A percentile compares a stretch with the other conserved stretches of the same genome.
Conservation (phyloP, 2,888 invertebrate species). For the Xanthorhoe designata region DNA sequence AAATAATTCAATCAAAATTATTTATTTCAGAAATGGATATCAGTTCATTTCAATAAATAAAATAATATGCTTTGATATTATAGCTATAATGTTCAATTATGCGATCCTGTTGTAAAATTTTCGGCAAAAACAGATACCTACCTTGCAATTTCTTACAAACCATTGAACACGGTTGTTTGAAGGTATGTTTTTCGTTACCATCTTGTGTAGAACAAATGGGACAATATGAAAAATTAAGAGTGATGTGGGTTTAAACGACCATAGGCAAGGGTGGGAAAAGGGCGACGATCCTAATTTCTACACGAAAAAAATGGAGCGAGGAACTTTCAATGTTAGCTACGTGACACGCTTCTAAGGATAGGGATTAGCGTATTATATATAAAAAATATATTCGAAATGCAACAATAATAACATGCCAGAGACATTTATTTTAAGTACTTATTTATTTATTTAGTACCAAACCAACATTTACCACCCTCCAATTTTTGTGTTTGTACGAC, state of each 20-base stretch:
- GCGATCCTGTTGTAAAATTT: neutral
- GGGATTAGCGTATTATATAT: neutral
- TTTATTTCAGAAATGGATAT: neutral
- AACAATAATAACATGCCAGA: too few species aligned
- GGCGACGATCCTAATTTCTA: conserved; percentile 9
- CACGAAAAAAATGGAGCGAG: conserved; percentile 16
- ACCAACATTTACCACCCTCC: too few species aligned
- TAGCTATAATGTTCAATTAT: too few species aligned
- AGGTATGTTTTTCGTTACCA: conserved; percentile 13
- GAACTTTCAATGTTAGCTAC: conserved; percentile 16
- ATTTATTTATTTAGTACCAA: too few species aligned
- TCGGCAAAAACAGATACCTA: neutral
- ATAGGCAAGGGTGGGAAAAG: conserved; percentile 40
- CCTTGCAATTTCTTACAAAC: neutral
- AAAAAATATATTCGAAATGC: too few species aligned
- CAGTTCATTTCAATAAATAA: neutral
- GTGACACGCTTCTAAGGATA: conserved; percentile 15
- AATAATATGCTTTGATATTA: too few species aligned
- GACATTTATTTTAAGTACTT: too few species aligned
- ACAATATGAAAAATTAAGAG: conserved; percentile 50
- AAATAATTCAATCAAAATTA: neutral
- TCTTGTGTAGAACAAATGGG: conserved; percentile 30
- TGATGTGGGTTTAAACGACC: conserved; percentile 50
- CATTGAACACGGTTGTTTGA: conserved; percentile 26
- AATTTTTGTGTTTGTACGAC: too few species aligned